Evolutionary conservation across 2,888 invertebrate genomes (phyloP).

Genomic region (Lithophane ornitopus): DNA sequence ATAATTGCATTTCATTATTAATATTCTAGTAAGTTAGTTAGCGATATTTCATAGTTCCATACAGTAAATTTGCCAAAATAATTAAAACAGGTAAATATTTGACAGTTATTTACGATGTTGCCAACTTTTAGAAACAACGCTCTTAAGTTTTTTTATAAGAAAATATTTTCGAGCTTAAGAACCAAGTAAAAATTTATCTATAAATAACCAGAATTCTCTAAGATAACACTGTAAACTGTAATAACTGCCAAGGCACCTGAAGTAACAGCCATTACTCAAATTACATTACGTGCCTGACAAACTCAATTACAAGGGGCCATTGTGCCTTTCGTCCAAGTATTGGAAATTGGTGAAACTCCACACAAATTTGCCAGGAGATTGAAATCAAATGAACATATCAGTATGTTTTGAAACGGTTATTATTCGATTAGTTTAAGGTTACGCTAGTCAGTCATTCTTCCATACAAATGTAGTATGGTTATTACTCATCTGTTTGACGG

Average conservation of each 20-base stretch:
- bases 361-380: not conserved
- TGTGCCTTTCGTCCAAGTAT: not conserved
- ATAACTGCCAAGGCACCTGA: not conserved
- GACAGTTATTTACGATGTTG: too few species aligned
- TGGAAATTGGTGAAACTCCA: constrained; percentile 5
- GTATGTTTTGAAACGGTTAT: not conserved
- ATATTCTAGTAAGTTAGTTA: too few species aligned
- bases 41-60: too few species aligned
- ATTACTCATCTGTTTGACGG: too few species aligned
- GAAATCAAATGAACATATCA: not conserved
- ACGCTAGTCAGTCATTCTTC: too few species aligned
- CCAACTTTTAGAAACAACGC: too few species aligned
- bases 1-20: too few species aligned
- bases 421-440: not conserved
- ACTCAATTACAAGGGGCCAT: constrained; percentile 29
- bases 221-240: not conserved
- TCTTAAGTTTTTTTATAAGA: not conserved
- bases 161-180: not conserved
- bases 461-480: too few species aligned
- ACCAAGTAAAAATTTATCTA: not conserved
- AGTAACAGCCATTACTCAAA: constrained; percentile 1
- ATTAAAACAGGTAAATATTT: too few species aligned
- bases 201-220: not conserved
- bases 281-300: not conserved
- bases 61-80: too few species aligned